Percentiles rank a stretch among this genome's conserved stretches.
phyloP scores from a whole-genome alignment of 2,797 vertebrate species.

The Ptychadena robeensis region DNA sequence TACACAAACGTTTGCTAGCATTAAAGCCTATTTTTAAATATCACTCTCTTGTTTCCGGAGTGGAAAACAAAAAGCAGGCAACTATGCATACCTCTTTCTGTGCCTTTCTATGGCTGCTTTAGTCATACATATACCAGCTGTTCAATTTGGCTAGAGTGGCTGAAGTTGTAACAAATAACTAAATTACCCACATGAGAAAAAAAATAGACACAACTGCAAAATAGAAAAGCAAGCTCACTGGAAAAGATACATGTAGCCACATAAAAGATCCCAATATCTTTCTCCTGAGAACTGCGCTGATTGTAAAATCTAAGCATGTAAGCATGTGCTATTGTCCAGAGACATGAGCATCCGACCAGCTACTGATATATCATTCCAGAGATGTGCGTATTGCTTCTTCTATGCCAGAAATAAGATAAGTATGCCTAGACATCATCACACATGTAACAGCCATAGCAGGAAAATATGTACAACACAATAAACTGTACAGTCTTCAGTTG shows the following conservation, averaged over 20 bases:
- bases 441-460: neutral
- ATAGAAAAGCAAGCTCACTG: neutral
- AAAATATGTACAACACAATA: too few species aligned
- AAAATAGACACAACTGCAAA: neutral
- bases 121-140: conserved; percentile 2
- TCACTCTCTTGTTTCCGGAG: too few species aligned
- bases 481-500: neutral
- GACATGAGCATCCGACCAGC: neutral
- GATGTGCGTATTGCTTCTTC: neutral
- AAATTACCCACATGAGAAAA: neutral
- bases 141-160: neutral
- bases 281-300: neutral
- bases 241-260: neutral
- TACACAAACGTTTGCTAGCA: too few species aligned
- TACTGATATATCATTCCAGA: neutral
- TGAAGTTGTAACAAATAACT: neutral
- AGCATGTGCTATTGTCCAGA: conserved; percentile 5
- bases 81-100: too few species aligned
- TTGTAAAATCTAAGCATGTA: neutral
- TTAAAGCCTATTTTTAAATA: too few species aligned
- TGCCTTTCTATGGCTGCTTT: too few species aligned
- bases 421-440: neutral
- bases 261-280: neutral
- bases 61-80: too few species aligned
- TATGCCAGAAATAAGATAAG: neutral